Evolutionary conservation across 2,888 invertebrate genomes (phyloP), one percentile per base, ranked within the genome.

Genomic region (Dioctria linearis): DNA sequence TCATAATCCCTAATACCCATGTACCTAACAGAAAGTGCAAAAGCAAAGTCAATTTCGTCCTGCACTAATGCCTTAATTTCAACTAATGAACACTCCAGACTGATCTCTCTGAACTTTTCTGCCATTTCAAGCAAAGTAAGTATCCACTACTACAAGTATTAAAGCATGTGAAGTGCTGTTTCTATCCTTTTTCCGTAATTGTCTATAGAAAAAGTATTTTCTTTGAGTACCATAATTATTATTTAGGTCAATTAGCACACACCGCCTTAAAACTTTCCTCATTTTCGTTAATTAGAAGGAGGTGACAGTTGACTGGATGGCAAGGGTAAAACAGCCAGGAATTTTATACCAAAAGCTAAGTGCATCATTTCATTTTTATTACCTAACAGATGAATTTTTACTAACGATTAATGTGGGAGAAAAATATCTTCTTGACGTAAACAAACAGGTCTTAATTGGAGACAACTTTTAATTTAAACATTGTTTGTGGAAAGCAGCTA

Each of bases 231-330:
- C 42, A 59, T 5, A 46, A 67, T 67, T 43, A 67, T 25, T 25
- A 25, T 67, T 46, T 42, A 67, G 46, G 67, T 67, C 67, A 9
- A 67, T 67, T 67, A 67, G 46, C 43, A 67, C 67, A 67, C 67
- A 3, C 46, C 67, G 3, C 9, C 4, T 42, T 4, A 67, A 67
- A 67, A 25, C 46, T 43, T 67, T 67, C 25, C 25, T 42, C n/a
- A 25, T 67, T 67, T 67, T 67, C 67, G 67, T 46, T 67, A 67
- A 67, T 46, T 67, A 46, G 13, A 43, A 11, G 43, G 4, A 6
- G 67, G 43, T 8, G 67, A 67, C 39, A 67, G 67, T 67, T 43
- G 4, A 67, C 46, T 49, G 67, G 46, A 25, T 25, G 49, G 5
- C 46, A 67, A 67, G 49, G 66, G 46, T 59, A 42, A n/a, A 43